Evolutionary conservation across 1,140 invertebrate species (phyloP).

Genomic region (Charaxes varanes): DNA sequence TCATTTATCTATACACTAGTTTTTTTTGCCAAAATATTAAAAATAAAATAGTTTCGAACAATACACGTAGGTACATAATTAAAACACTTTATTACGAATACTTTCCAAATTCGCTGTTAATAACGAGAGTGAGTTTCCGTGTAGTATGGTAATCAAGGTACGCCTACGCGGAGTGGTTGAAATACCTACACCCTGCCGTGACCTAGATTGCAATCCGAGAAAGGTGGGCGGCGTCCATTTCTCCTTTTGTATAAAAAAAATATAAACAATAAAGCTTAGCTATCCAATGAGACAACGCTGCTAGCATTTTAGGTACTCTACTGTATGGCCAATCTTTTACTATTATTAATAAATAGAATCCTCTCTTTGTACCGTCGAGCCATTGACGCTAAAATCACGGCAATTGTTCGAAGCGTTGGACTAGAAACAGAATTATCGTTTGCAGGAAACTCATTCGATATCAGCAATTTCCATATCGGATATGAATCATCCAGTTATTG

Average conservation of each 20-base stretch:
- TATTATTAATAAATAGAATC: too few species aligned
- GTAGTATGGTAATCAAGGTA: conserved; percentile 14
- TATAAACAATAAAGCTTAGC: too few species aligned
- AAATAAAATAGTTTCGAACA: too few species aligned
- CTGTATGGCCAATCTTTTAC: too few species aligned
- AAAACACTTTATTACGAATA: conserved; percentile 3
- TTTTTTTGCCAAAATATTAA: too few species aligned
- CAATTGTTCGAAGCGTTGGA: neutral
- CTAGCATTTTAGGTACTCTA: too few species aligned
- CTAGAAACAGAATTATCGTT: conserved; percentile 7
- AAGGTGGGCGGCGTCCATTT: conserved; percentile 15
- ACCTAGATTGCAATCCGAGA: conserved; percentile 13
- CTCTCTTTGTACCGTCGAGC: too few species aligned
- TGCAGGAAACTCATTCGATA: conserved; percentile 5
- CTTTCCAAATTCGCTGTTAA: conserved; percentile 11
- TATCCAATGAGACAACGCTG: too few species aligned
- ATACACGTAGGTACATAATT: neutral
- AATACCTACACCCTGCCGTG: conserved; percentile 13
- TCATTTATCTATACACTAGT: too few species aligned
- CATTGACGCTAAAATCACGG: too few species aligned
- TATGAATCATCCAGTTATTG: conserved; percentile 10
- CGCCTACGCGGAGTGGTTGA: conserved; percentile 11
- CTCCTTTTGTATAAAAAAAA: too few species aligned
- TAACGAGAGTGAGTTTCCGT: conserved; percentile 14
- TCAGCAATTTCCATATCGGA: conserved; percentile 13